A percentile compares a stretch with the other conserved stretches of the same genome.
phyloP scores from a whole-genome alignment of 1,140 invertebrate species.

The Pteromalus puparum region DNA sequence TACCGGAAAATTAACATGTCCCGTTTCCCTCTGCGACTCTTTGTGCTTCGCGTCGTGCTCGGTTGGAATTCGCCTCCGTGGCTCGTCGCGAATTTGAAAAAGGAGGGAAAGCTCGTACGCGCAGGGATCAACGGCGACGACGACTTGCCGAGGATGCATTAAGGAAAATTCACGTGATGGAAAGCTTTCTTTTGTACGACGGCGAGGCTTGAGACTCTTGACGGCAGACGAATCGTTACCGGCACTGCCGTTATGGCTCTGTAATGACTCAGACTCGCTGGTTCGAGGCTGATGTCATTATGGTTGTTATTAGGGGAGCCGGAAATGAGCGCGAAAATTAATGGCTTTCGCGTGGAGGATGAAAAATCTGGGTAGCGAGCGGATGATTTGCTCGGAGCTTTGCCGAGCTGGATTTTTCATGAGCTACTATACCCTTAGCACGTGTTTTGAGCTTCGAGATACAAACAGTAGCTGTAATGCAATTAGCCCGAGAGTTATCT shows the following conservation, averaged over 20 bases:
- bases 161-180: not conserved
- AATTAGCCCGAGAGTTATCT: not conserved
- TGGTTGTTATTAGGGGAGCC: not conserved
- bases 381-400: not conserved
- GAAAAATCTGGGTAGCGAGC: not conserved
- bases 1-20: slow-evolving; percentile 51
- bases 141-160: not conserved
- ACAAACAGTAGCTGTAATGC: not conserved
- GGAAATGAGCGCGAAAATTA: not conserved
- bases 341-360: not conserved
- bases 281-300: not conserved
- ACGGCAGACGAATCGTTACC: not conserved
- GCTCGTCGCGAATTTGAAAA: not conserved
- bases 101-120: not conserved
- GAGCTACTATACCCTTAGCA: not conserved
- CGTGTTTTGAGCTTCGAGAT: not conserved
- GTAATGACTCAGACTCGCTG: not conserved
- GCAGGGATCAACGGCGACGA: not conserved
- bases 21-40: slow-evolving; percentile 21
- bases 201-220: not conserved
- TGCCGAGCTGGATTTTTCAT: not conserved
- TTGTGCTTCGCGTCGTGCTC: slow-evolving; percentile 25
- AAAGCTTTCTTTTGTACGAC: not conserved
- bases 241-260: not conserved
- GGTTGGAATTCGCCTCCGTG: slow-evolving; percentile 9